These are phyloP conservation scores for Tetramorium simillimum DNA, from an alignment of 1,140 invertebrate species.

Conservation along the genomic window DNA sequence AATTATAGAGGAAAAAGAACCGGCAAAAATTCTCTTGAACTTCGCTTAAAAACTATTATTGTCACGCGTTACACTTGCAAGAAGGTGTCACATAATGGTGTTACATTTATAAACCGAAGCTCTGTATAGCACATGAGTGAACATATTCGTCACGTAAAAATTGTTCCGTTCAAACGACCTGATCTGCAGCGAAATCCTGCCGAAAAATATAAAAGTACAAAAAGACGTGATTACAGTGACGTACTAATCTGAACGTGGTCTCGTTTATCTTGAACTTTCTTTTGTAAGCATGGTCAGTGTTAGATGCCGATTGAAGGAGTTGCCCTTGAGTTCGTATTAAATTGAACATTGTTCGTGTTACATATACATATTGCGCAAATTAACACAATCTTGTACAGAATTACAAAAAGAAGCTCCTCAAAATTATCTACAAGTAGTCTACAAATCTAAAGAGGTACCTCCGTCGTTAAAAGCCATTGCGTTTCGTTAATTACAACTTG, in stretches of 20 bases:
- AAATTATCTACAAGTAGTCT: slow-evolving; percentile 12
- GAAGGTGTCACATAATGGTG: slow-evolving; percentile 14
- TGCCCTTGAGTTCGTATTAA: slow-evolving; percentile 32
- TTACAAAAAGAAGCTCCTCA: slow-evolving; percentile 5
- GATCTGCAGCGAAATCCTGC: slow-evolving; percentile 35
- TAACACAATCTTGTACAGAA: slow-evolving; percentile 12
- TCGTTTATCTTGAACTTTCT: slow-evolving; percentile 48
- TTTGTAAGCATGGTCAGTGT: slow-evolving; percentile 48
- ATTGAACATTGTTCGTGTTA: not conserved
- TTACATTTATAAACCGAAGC: slow-evolving; percentile 50
- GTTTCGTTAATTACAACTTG: slow-evolving; percentile 9
- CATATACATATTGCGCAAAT: not conserved
- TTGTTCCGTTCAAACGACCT: slow-evolving; percentile 31
- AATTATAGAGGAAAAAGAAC: slow-evolving; percentile 19
- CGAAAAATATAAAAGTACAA: slow-evolving; percentile 78
- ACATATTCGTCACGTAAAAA: slow-evolving; percentile 50
- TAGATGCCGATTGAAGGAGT: slow-evolving; percentile 40
- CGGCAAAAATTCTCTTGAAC: slow-evolving; percentile 15
- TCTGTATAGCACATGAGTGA: slow-evolving; percentile 13
- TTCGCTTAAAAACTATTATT: slow-evolving; percentile 71
- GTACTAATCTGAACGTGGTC: slow-evolving; percentile 36
- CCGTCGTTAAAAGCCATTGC: slow-evolving; percentile 7
- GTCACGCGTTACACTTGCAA: slow-evolving; percentile 63
- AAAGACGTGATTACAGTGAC: slow-evolving; percentile 66
- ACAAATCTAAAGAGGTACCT: not conserved